Percentiles rank a stretch among this genome's conserved stretches.
Evolutionary conservation across 2,888 invertebrate genomes (phyloP).

Genomic region (Gonocerus acuteangulatus): DNA sequence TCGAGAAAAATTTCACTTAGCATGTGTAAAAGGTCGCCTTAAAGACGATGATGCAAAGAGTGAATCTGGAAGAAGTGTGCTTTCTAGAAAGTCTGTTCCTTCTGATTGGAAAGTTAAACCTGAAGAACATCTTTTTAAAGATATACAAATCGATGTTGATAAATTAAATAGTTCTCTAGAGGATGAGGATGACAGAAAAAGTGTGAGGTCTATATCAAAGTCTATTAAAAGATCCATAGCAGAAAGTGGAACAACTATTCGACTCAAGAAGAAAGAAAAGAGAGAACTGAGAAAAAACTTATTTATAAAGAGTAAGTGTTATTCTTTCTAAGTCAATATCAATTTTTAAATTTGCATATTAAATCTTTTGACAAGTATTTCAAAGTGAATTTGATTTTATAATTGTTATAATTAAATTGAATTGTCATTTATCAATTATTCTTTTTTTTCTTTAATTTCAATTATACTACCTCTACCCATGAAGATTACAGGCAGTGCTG

Average conservation of each 20-base stretch:
- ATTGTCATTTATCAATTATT: too few relatives aligned
- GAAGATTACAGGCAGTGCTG: too few relatives aligned
- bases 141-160: conserved; percentile 8
- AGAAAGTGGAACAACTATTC: conserved; percentile 5
- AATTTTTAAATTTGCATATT: too few relatives aligned
- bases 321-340: too few relatives aligned
- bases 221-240: conserved; percentile 11
- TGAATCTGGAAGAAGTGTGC: not conserved
- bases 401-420: too few relatives aligned
- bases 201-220: conserved; percentile 3
- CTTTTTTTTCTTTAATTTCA: too few relatives aligned
- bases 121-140: conserved; percentile 9
- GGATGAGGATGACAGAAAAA: not conserved
- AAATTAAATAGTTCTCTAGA: not conserved
- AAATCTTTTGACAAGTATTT: too few relatives aligned
- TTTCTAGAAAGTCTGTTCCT: not conserved
- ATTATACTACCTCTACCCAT: too few relatives aligned
- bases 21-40: not conserved
- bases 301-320: conserved; percentile 19
- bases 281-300: conserved; percentile 14
- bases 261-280: conserved; percentile 2
- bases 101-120: conserved; percentile 2
- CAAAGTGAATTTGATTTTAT: too few relatives aligned
- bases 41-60: not conserved
- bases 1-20: conserved; percentile 5